These are phyloP conservation scores for Eriocheir sinensis DNA, from an alignment of 1,140 invertebrate species.

Conservation along the genomic window DNA sequence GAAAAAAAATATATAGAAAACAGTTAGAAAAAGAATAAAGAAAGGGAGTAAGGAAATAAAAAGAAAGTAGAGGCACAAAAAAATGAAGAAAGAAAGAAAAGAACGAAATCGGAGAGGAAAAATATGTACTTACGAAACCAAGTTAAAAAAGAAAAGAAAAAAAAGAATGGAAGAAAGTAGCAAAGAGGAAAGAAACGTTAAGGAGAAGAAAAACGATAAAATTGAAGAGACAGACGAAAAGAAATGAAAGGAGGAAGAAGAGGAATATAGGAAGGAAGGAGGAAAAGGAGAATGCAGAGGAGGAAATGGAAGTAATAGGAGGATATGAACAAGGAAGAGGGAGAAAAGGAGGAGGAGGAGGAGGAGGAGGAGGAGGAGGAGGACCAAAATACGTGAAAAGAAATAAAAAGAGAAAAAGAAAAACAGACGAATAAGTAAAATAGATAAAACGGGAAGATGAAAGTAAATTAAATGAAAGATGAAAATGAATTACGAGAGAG, in stretches of 20 bases:
- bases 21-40: too few relatives aligned
- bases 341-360: background rate
- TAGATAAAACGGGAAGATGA: background rate
- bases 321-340: too few relatives aligned
- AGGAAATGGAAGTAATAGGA: background rate
- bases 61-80: too few relatives aligned
- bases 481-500: background rate
- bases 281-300: too few relatives aligned
- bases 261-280: background rate
- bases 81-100: background rate
- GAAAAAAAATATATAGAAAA: too few relatives aligned
- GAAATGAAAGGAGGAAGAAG: background rate
- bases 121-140: too few relatives aligned
- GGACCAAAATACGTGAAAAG: background rate
- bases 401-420: background rate
- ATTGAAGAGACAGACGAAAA: background rate
- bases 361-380: background rate
- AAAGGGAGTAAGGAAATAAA: too few relatives aligned
- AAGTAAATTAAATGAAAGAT: background rate
- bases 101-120: background rate
- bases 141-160: background rate
- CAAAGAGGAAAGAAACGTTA: background rate
- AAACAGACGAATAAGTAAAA: background rate
- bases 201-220: background rate
- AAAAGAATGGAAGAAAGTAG: background rate